phyloP scores from a whole-genome alignment of 2,113 vertebrate species.

The Butorides virescens region DNA sequence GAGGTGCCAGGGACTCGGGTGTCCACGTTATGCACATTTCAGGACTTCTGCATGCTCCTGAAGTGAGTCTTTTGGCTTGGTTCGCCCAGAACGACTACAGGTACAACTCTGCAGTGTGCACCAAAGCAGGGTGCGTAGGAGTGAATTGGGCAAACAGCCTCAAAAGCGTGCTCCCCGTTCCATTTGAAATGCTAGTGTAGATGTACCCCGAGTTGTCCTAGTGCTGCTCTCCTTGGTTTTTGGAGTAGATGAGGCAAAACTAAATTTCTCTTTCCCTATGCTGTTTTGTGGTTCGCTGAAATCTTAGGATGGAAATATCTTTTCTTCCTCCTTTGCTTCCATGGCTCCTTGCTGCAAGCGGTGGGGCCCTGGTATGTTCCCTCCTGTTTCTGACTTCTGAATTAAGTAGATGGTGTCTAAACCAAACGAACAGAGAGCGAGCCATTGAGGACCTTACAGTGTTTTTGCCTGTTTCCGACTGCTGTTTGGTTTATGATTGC shows the following conservation, averaged over 20 bases:
- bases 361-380: background rate
- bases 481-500: background rate
- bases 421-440: background rate
- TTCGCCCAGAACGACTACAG: background rate
- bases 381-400: background rate
- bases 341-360: background rate
- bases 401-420: background rate
- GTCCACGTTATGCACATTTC: fast-evolving
- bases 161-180: fast-evolving
- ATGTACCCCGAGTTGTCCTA: no score
- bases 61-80: fast-evolving
- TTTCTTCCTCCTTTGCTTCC: background rate
- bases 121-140: background rate
- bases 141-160: background rate
- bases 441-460: background rate
- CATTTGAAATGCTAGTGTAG: fast-evolving
- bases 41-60: background rate
- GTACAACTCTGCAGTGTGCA: background rate
- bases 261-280: background rate
- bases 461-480: background rate
- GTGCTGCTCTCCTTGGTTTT: background rate
- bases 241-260: background rate
- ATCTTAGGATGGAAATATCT: background rate
- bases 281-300: background rate
- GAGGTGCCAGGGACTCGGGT: fast-evolving